These are phyloP conservation scores for Pangasianodon gigas DNA, from an alignment of 2,113 vertebrate species.

Conservation along the genomic window DNA sequence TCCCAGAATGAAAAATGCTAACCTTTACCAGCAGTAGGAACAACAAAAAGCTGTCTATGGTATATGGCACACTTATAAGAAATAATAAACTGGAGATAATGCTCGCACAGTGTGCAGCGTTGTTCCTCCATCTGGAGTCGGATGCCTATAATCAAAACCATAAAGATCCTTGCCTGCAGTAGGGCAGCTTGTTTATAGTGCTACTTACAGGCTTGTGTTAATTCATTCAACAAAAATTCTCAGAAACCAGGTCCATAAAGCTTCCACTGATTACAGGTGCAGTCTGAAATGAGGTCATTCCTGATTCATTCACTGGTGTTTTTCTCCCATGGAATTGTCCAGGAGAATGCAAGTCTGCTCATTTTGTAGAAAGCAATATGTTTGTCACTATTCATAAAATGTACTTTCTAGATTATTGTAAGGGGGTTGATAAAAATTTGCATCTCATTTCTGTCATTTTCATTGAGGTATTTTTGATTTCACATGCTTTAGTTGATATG, in stretches of 20 bases:
- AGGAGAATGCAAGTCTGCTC: neutral
- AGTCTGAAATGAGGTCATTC: neutral
- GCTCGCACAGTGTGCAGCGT: neutral
- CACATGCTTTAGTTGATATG: neutral
- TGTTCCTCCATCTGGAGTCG: neutral
- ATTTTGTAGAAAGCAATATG: neutral
- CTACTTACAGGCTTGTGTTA: neutral
- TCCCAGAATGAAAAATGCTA: neutral
- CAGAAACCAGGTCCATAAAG: neutral
- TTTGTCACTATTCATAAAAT: neutral
- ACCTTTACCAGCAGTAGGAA: neutral
- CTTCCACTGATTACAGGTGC: neutral
- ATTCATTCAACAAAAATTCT: neutral
- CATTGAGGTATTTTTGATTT: neutral
- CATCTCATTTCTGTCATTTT: neutral
- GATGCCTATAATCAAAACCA: slow-evolving; percentile 8
- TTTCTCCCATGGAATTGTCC: neutral
- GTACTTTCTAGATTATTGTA: neutral
- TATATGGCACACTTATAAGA: no score
- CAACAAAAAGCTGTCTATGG: neutral
- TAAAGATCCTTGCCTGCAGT: neutral
- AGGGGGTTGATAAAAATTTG: neutral
- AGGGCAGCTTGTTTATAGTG: neutral
- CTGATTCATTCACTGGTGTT: neutral
- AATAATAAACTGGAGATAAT: neutral